Evolutionary conservation across 2,113 vertebrate species (phyloP).

Genomic region (Cololabis saira): DNA sequence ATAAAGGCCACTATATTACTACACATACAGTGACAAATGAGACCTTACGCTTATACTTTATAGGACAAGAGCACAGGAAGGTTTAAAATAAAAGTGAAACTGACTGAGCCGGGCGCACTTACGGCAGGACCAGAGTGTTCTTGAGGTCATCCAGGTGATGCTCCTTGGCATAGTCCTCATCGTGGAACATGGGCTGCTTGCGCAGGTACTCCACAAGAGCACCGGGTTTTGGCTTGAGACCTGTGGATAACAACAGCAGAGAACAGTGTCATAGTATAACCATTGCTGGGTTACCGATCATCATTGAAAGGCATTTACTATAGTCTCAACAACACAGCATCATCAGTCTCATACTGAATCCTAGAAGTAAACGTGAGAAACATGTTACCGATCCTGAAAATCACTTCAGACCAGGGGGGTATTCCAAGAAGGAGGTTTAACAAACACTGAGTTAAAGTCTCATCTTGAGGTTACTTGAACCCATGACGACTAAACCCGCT

Average conservation of each 20-base stretch:
- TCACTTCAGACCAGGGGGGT: too few relatives aligned
- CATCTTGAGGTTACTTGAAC: too few relatives aligned
- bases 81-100: not conserved
- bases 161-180: conserved; percentile 82
- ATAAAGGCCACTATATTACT: not conserved
- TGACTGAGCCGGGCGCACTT: conserved; percentile 70
- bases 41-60: too few relatives aligned
- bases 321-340: not conserved
- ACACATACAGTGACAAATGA: not conserved
- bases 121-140: conserved; percentile 90
- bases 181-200: conserved; percentile 88
- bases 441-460: too few relatives aligned
- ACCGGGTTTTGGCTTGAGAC: conserved; percentile 85
- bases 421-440: too few relatives aligned
- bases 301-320: not conserved
- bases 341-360: conserved; percentile 60
- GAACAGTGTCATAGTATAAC: not conserved
- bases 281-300: not conserved
- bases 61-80: too few relatives aligned
- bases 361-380: conserved; percentile 55
- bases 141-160: conserved; percentile 69
- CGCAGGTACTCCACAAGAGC: conserved; percentile 83
- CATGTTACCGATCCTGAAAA: not conserved
- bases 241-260: conserved; percentile 69
- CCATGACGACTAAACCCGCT: too few relatives aligned